These are phyloP conservation scores for Chelon labrosus DNA, from an alignment of 2,797 vertebrate genomes.

Conservation along the genomic window DNA sequence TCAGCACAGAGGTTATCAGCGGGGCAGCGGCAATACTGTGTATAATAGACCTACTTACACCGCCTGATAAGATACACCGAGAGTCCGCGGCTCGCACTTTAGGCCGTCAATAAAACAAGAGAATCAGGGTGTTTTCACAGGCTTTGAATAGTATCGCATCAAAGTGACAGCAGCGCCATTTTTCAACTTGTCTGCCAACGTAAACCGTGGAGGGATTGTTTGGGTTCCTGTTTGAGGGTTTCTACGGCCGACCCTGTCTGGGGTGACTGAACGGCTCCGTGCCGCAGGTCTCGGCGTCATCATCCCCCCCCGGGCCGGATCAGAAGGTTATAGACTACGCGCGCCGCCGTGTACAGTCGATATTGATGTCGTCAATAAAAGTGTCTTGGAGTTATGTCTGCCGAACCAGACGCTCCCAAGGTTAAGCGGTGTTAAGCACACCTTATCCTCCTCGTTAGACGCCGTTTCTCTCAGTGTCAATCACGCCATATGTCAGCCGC, in stretches of 20 bases:
- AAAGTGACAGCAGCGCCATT: slow-evolving; percentile 44
- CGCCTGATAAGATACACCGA: slow-evolving; percentile 75
- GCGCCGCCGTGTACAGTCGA: slow-evolving; percentile 65
- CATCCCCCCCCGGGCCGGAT: slow-evolving; percentile 64
- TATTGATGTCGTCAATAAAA: slow-evolving; percentile 82
- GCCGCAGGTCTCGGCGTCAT: slow-evolving; percentile 60
- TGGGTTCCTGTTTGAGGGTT: slow-evolving; percentile 77
- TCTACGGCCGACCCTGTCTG: slow-evolving; percentile 72
- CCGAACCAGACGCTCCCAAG: slow-evolving; percentile 70
- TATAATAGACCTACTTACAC: slow-evolving; percentile 77
- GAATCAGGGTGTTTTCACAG: slow-evolving; percentile 69
- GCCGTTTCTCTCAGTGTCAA: slow-evolving; percentile 77
- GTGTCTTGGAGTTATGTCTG: slow-evolving; percentile 77
- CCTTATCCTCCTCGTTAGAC: slow-evolving; percentile 73
- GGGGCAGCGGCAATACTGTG: slow-evolving; percentile 78
- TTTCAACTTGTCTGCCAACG: slow-evolving; percentile 63
- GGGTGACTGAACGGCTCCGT: slow-evolving; percentile 66
- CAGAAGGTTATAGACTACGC: slow-evolving; percentile 80
- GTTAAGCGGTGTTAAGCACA: slow-evolving; percentile 81
- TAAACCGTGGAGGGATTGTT: slow-evolving; percentile 69
- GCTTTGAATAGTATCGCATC: slow-evolving; percentile 66
- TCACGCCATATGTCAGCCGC: slow-evolving; percentile 67
- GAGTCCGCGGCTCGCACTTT: slow-evolving; percentile 52
- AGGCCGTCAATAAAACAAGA: slow-evolving; percentile 64
- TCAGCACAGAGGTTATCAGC: slow-evolving; percentile 79